Base-by-base conservation (phyloP, 2,797 vertebrate species). In the Propithecus perrieri region DNA sequence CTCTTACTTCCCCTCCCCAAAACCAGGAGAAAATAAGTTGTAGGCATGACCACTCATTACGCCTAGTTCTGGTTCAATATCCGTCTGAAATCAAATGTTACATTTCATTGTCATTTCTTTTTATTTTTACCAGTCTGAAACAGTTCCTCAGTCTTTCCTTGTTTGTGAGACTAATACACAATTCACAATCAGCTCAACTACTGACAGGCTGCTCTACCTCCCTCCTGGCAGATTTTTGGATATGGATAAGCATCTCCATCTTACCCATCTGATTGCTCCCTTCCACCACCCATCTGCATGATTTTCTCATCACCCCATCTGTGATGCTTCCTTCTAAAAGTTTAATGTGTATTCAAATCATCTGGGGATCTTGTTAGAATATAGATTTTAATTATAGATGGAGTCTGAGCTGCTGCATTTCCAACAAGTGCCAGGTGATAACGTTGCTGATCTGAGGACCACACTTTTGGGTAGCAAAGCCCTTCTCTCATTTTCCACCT, bases 41-140 rank as follows among this genome's bases (percentile, higher is more conserved):
- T 55, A 89, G 63, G 35, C 33, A 61, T 59, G 33, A 74, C 85
- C 43, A 86, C 11, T 53, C 30, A 76, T 38, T 85, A 84, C 2
- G 65, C 30, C 30, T 74, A 61, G 43, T 87, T 91, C n/a, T 85
- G 9, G n/a, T 28, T 89, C 33, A 79, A 86, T 33, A 59, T 61
- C 28, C 35, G 78, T 22, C 30, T 65, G 30, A n/a, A 63, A 79
- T 61, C 53, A 69, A 92, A 28, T 63, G 30, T 43, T 75, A 57
- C 33, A 57, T 26, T 61, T 89, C 33, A 35, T 6, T n/a, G 28
- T 46, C 43, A 33, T 43, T 76, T 69, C 1, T 59, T 78, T 92
- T 92, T n/a, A 22, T 74, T 87, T 90, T 93, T 46, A 83, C 76
- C 38, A 72, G 10, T 69, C 48, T 84, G n/a, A 61, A 89, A 86